phyloP scores from a whole-genome alignment of 2,113 vertebrate species.

The Stomatorhinus ivindoensis region DNA sequence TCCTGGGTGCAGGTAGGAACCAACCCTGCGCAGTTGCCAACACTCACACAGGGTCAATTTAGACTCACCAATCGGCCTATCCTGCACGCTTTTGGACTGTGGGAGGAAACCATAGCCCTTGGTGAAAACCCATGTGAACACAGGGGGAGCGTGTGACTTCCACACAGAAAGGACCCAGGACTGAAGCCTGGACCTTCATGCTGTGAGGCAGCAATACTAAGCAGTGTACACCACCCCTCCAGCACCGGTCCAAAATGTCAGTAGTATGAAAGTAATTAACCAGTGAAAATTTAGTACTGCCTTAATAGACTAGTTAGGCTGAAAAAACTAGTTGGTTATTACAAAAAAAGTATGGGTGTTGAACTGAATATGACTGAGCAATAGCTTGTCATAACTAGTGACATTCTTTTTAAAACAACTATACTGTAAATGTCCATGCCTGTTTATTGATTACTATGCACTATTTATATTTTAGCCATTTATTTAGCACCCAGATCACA shows the following conservation, averaged over 20 bases:
- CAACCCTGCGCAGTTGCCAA: no score
- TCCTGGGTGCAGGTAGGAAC: no score
- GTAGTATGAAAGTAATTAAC: background rate
- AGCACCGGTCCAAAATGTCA: background rate
- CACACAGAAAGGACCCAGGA: no score
- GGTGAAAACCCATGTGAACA: no score
- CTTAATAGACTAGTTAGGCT: background rate
- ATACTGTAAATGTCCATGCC: background rate
- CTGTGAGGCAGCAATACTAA: no score
- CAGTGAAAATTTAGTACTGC: background rate
- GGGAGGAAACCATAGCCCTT: no score
- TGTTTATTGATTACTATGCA: background rate
- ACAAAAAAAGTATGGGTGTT: background rate
- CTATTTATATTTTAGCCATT: background rate
- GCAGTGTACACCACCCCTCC: background rate
- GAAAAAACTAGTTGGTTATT: background rate
- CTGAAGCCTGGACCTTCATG: no score
- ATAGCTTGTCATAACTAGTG: background rate
- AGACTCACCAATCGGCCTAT: no score
- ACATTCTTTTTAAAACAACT: background rate
- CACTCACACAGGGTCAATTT: no score
- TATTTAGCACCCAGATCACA: background rate
- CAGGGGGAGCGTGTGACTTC: no score
- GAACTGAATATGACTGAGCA: background rate
- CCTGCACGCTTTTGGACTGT: no score